Evolutionary conservation across 2,113 vertebrate species (phyloP).

Genomic region (Syngnathoides biaculeatus): DNA sequence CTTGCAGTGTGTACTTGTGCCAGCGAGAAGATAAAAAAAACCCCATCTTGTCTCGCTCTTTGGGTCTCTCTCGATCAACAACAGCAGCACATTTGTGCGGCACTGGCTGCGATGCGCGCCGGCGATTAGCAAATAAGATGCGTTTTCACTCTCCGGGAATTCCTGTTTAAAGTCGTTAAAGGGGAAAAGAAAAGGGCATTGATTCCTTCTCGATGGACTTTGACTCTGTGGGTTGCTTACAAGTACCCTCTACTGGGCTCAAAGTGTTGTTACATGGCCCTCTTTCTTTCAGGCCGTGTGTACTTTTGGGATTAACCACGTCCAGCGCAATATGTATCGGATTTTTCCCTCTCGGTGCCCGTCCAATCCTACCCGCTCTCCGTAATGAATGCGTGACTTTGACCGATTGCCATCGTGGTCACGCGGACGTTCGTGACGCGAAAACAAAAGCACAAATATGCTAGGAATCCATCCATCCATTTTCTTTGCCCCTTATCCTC

Average conservation of each 20-base stretch:
- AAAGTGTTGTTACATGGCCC: slow-evolving; percentile 57
- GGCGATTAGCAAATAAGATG: slow-evolving; percentile 9
- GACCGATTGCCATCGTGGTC: no score
- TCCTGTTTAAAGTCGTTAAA: slow-evolving; percentile 3
- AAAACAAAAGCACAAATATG: no score
- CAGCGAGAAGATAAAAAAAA: neutral
- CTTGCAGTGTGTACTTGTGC: slow-evolving; percentile 7
- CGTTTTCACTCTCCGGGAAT: slow-evolving; percentile 16
- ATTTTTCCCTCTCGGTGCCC: neutral
- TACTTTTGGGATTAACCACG: slow-evolving; percentile 25
- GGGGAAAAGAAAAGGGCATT: neutral
- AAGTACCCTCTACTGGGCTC: slow-evolving; percentile 70
- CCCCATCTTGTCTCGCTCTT: neutral
- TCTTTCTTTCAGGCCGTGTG: neutral
- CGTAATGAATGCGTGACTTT: no score
- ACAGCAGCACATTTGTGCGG: slow-evolving; percentile 38
- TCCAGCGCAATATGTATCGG: neutral
- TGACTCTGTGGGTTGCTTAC: slow-evolving; percentile 45
- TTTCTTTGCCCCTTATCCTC: no score
- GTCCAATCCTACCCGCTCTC: no score
- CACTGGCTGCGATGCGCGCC: slow-evolving; percentile 16
- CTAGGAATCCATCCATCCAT: no score
- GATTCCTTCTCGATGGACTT: slow-evolving; percentile 1
- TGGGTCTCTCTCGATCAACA: slow-evolving; percentile 24
- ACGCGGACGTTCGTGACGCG: no score